phyloP scores from a whole-genome alignment of 2,888 invertebrate genomes.

The Orthosia gracilis region DNA sequence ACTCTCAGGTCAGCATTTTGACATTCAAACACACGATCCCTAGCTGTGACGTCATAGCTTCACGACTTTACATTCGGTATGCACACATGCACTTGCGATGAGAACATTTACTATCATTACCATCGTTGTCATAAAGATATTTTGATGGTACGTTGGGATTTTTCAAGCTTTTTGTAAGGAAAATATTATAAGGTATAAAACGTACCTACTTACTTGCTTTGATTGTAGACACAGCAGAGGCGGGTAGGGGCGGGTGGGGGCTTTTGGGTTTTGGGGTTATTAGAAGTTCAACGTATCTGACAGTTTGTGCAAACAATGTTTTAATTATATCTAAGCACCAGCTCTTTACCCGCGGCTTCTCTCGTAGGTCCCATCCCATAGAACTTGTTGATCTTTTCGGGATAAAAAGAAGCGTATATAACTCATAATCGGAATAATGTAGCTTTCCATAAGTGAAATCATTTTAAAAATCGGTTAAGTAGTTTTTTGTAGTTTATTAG shows the following conservation, averaged over 20 bases:
- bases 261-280: no score
- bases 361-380: no score
- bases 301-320: neutral
- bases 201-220: neutral
- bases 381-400: no score
- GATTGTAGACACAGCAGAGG: neutral
- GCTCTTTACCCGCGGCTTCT: no score
- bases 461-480: no score
- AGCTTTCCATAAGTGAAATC: no score
- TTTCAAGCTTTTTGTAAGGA: neutral
- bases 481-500: no score
- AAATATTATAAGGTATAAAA: neutral
- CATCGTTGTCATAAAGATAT: slow-evolving; percentile 63
- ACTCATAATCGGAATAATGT: no score
- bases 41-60: slow-evolving; percentile 43
- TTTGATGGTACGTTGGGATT: slow-evolving; percentile 36
- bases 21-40: slow-evolving; percentile 32
- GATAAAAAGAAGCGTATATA: no score
- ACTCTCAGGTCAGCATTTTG: slow-evolving; percentile 34
- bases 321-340: no score
- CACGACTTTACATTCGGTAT: slow-evolving; percentile 47
- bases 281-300: neutral
- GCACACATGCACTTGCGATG: slow-evolving; percentile 49
- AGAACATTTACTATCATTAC: slow-evolving; percentile 55
- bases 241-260: no score